Evolutionary conservation across 2,888 invertebrate species (phyloP), one percentile per base, ranked within the genome.

Genomic region (Tenthredo notha): DNA sequence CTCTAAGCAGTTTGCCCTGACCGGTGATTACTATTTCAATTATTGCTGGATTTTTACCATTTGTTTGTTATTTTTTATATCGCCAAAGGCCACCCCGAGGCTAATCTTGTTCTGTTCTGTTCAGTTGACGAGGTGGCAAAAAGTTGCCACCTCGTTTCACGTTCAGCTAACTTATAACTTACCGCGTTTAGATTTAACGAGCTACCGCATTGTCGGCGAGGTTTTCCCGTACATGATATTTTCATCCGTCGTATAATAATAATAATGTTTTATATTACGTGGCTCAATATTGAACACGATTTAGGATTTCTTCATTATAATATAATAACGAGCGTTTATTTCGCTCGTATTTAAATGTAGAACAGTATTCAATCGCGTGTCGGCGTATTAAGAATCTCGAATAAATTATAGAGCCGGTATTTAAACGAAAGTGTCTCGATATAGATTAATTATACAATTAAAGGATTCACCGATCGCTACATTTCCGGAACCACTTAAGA

Each of bases 21-120:
- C 80, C 80, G 67, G 83, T 70, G 83, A 83, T 83, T 83, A 83
- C 70, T 67, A 83, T 83, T 83, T 83, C 83, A 83, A 83, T 83
- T 83, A 83, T 83, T 83, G 29, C 83, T 83, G 29, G 83, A 83
- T 83, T 83, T 83, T 83, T 80, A 29, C 80, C 58, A 80, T 37
- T 80, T 21, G 78, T 80, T 61, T 50, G 75, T 50, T 47, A 3
- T 47, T 54, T 47, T 40, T n/a, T 21, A 18, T n/a, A 80, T 58
- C 37, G 80, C 80, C 80, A 58, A 80, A 80, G 80, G 58, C 80
- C 80, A 80, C 80, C 80, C 80, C 33, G 80, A 80, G 80, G 80
- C 80, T 21, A 4, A 80, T 80, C 58, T 80, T 40, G 80, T 43
- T 61, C 80, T 40, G 80, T 43, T 61, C 80, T 61, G 40, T 25